Percentiles rank a stretch among this genome's conserved stretches.
Conservation (phyloP, 1,140 invertebrate species). For the Rhagoletis zephyria region DNA sequence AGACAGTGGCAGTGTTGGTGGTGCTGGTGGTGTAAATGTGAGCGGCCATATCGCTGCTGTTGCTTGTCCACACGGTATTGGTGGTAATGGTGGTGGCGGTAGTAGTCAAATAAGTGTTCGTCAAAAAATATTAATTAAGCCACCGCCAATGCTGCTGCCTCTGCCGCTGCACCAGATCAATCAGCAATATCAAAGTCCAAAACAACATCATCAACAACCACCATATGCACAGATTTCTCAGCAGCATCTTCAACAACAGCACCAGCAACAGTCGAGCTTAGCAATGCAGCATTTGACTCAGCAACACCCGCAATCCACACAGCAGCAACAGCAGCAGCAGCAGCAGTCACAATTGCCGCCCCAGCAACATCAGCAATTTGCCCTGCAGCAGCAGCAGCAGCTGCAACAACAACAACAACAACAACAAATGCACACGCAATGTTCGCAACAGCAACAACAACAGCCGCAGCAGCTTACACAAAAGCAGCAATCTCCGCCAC, state of each 20-base stretch:
- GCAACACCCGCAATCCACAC: slow-evolving; percentile 1
- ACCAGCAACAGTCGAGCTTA: slow-evolving; percentile 40
- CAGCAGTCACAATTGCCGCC: slow-evolving; percentile 9
- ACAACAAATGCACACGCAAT: slow-evolving; percentile 51
- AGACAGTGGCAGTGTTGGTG: slow-evolving; percentile 47
- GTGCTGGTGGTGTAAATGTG: slow-evolving; percentile 54
- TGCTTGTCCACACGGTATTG: slow-evolving; percentile 45
- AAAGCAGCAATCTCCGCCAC: neutral
- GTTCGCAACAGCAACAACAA: slow-evolving; percentile 55
- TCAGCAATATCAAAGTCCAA: slow-evolving; percentile 55
- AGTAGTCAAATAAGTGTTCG: slow-evolving; percentile 43
- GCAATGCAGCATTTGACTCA: slow-evolving; percentile 42
- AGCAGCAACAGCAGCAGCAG: slow-evolving; percentile 55
- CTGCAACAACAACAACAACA: slow-evolving; percentile 48
- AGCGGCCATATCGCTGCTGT: slow-evolving; percentile 55
- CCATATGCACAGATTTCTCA: slow-evolving; percentile 56
- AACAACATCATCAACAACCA: slow-evolving; percentile 57
- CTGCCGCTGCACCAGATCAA: slow-evolving; percentile 60
- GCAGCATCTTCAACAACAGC: slow-evolving; percentile 48
- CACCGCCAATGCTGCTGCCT: slow-evolving; percentile 54
- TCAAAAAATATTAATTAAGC: slow-evolving; percentile 48
- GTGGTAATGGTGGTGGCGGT: slow-evolving; percentile 41
- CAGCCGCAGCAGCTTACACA: slow-evolving; percentile 5
- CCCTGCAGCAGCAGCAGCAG: slow-evolving; percentile 53
- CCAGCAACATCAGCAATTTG: neutral